These are phyloP conservation scores for Pangasius larnaudii DNA, from an alignment of 2,797 vertebrate genomes.

Conservation along the genomic window DNA sequence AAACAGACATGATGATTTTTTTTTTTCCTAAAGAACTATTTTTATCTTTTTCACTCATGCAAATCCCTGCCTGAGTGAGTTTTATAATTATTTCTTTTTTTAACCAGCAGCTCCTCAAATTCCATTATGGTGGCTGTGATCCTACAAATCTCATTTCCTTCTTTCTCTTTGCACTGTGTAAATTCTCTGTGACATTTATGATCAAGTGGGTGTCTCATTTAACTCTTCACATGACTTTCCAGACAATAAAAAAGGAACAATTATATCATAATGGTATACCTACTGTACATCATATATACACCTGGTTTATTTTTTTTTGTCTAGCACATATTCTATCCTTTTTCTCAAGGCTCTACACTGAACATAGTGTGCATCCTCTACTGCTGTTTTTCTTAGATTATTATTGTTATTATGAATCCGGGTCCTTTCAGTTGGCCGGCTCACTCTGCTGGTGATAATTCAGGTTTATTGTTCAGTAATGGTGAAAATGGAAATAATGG, in stretches of 20 bases:
- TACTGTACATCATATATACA: background rate
- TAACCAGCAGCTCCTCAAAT: conserved; percentile 19
- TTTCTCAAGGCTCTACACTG: background rate
- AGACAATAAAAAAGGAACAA: background rate
- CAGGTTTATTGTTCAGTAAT: background rate
- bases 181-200: conserved; percentile 5
- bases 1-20: conserved; percentile 39
- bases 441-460: background rate
- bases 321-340: background rate
- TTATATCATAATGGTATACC: background rate
- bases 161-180: background rate
- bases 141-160: conserved; percentile 25
- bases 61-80: conserved; percentile 33
- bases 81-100: conserved; percentile 43
- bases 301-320: background rate
- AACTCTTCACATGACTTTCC: conserved; percentile 12
- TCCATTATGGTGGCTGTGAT: conserved; percentile 31
- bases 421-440: background rate
- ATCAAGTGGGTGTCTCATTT: conserved; percentile 4
- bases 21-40: conserved; percentile 41
- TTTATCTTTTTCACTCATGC: conserved; percentile 9
- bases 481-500: background rate
- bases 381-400: background rate
- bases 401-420: background rate
- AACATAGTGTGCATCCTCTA: background rate